Percentiles rank a stretch among this genome's conserved stretches.
Evolutionary conservation across 2,888 invertebrate species (phyloP).

Genomic region (Drosophila borborema): DNA sequence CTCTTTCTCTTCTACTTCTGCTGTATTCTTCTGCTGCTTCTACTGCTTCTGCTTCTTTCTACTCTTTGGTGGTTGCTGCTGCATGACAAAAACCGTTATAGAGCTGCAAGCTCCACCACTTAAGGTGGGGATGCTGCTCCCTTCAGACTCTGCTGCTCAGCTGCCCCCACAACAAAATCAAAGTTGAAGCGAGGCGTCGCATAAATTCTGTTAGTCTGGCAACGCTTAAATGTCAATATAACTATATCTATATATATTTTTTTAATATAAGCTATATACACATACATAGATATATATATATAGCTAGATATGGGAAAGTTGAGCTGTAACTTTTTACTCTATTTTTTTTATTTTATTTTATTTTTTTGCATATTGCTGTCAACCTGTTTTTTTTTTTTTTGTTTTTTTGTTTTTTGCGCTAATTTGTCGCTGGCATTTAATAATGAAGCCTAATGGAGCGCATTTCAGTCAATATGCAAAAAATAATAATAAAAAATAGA

Average conservation of each 20-base stretch:
- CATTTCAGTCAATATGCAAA: conserved; percentile 45
- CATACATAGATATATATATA: neutral
- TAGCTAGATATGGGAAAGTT: conserved; percentile 48
- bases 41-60: conserved; percentile 6
- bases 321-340: conserved; percentile 6
- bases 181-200: conserved; percentile 32
- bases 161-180: conserved; percentile 17
- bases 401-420: conserved; percentile 12
- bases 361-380: neutral
- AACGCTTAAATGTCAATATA: conserved; percentile 53
- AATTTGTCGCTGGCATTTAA: conserved; percentile 64
- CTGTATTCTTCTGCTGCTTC: conserved; percentile 15
- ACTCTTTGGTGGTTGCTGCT: conserved; percentile 28
- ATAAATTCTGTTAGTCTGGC: conserved; percentile 33
- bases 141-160: conserved; percentile 18
- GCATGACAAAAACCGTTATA: conserved; percentile 48
- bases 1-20: neutral
- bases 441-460: conserved; percentile 58
- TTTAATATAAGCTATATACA: neutral
- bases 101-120: conserved; percentile 32
- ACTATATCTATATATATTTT: neutral
- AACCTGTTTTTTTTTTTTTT: conserved; percentile 3
- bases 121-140: neutral
- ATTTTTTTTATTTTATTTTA: too few relatives aligned
- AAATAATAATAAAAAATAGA: neutral